Conservation (phyloP, 2,797 vertebrate species). For the Silurus lanzhouensis region DNA sequence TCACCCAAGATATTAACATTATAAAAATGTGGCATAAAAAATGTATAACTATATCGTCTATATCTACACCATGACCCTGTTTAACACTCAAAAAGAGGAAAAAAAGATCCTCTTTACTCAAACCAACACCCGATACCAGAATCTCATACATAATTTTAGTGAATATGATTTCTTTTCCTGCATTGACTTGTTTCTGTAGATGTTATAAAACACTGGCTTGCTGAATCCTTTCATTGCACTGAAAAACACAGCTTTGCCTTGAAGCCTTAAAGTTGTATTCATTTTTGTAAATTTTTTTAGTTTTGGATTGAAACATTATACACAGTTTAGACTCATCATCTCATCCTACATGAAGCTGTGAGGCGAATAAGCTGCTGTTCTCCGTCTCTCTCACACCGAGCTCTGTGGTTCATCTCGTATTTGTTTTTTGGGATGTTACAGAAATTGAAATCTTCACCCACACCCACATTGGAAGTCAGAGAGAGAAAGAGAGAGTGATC, state of each 20-base stretch:
- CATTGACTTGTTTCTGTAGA: background rate
- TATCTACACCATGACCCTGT: no score
- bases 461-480: no score
- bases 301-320: background rate
- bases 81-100: no score
- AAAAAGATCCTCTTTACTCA: no score
- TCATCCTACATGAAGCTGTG: background rate
- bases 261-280: no score
- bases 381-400: background rate
- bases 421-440: constrained; percentile 7
- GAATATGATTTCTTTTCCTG: background rate
- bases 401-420: constrained; percentile 2
- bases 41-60: no score
- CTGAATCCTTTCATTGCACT: background rate
- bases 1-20: no score
- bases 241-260: no score
- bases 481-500: background rate
- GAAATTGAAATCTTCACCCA: constrained; percentile 1
- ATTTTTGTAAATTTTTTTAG: background rate
- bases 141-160: background rate
- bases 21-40: no score
- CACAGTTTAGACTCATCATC: background rate
- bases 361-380: background rate
- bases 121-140: no score
- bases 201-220: background rate